phyloP scores from a whole-genome alignment of 2,113 vertebrate species.

The Solea senegalensis region DNA sequence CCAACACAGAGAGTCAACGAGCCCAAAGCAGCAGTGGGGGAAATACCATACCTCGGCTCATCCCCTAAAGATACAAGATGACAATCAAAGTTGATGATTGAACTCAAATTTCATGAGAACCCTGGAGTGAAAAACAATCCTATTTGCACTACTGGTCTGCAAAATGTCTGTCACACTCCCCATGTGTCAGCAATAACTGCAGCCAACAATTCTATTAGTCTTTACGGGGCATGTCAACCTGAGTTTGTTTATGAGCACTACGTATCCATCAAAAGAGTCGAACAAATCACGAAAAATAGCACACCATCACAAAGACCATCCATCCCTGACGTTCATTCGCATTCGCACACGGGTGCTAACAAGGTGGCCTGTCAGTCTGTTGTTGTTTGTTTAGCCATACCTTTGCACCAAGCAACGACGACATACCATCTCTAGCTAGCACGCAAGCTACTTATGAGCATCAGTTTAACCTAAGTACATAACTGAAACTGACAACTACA shows the following conservation, averaged over 20 bases:
- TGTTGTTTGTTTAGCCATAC: conserved; percentile 67
- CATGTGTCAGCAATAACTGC: conserved; percentile 52
- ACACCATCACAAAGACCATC: background rate
- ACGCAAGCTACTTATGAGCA: conserved; percentile 49
- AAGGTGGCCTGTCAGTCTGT: conserved; percentile 29
- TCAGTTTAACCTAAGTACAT: conserved; percentile 35
- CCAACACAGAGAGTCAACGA: conserved; percentile 84
- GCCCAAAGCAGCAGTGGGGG: conserved; percentile 86
- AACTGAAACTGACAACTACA: conserved; percentile 36
- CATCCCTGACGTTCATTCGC: background rate
- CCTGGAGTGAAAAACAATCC: conserved; percentile 1
- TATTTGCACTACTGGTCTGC: conserved; percentile 2
- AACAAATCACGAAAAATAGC: background rate
- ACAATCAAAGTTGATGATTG: conserved; percentile 3
- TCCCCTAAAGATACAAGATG: conserved; percentile 73
- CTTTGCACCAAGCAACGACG: conserved; percentile 70
- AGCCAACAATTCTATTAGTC: background rate
- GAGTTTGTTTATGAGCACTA: background rate
- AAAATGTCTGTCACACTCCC: conserved; percentile 30
- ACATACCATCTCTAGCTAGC: conserved; percentile 65
- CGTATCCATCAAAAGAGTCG: background rate
- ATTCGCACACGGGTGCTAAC: conserved; percentile 1
- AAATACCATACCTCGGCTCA: conserved; percentile 86
- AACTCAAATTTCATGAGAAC: background rate
- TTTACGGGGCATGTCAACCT: background rate